Percentiles rank a stretch among this genome's conserved stretches.
phyloP scores from a whole-genome alignment of 2,797 vertebrate genomes.

The Tympanoctomys barrerae region DNA sequence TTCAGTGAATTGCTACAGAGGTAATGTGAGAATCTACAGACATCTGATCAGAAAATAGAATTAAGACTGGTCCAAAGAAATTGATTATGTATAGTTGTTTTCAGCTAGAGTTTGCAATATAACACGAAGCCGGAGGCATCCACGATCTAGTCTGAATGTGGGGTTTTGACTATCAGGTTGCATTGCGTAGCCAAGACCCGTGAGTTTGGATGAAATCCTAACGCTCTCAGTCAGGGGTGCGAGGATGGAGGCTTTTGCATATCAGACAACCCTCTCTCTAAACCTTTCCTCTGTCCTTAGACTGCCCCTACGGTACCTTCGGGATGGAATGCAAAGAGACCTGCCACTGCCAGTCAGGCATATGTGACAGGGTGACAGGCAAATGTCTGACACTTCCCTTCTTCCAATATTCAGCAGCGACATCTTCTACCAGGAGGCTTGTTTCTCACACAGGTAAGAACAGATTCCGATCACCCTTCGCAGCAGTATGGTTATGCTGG shows the following conservation, averaged over 20 bases:
- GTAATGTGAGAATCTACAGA: not conserved
- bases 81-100: not conserved
- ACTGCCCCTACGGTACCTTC: constrained; percentile 95
- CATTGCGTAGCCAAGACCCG: not conserved
- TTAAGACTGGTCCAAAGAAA: not conserved
- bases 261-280: not conserved
- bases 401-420: constrained; percentile 91
- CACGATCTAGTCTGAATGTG: not conserved
- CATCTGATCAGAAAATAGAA: not conserved
- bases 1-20: not conserved
- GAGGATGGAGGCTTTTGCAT: not conserved
- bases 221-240: not conserved
- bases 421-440: constrained; percentile 87
- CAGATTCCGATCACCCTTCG: not conserved
- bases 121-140: not conserved
- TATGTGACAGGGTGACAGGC: constrained; percentile 97
- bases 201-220: not conserved
- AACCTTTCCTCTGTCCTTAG: constrained; percentile 85
- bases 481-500: not conserved
- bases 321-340: constrained; percentile 95
- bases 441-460: constrained; percentile 91
- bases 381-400: constrained; percentile 95
- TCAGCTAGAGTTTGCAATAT: not conserved
- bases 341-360: constrained; percentile 94
- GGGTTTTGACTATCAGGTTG: not conserved